Evolutionary conservation across 2,888 invertebrate species (phyloP).

Genomic region (Crocallis elinguaria): DNA sequence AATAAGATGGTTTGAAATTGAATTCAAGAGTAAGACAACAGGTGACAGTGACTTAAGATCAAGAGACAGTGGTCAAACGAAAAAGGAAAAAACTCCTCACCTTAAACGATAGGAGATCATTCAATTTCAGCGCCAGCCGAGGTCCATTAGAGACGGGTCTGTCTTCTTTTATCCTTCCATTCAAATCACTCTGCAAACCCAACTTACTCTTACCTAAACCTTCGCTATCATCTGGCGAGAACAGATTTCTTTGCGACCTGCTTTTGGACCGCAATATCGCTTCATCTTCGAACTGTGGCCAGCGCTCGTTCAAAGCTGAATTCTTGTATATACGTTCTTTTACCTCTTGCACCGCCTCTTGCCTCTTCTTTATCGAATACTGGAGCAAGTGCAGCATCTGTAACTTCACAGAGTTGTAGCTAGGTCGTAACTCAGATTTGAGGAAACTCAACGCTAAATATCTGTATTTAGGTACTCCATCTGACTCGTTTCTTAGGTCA

Average conservation of each 20-base stretch:
- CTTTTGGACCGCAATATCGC: conserved; percentile 56
- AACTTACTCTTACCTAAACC: conserved; percentile 53
- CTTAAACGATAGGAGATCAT: conserved; percentile 80
- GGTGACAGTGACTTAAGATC: too few relatives aligned
- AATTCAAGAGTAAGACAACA: too few relatives aligned
- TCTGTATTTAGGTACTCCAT: conserved; percentile 71
- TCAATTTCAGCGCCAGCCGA: conserved; percentile 70
- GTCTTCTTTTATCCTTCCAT: conserved; percentile 67
- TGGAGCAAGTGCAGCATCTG: conserved; percentile 88
- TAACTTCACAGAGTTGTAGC: conserved; percentile 90
- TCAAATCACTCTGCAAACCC: conserved; percentile 60
- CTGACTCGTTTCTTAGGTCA: conserved; percentile 69
- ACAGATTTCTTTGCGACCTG: conserved; percentile 68
- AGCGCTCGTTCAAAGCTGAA: conserved; percentile 66
- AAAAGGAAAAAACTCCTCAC: conserved; percentile 52
- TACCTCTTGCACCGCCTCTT: conserved; percentile 85
- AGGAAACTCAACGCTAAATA: conserved; percentile 80
- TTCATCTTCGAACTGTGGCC: conserved; percentile 50
- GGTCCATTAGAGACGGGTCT: conserved; percentile 70
- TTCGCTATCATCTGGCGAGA: conserved; percentile 62
- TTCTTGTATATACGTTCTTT: conserved; percentile 78
- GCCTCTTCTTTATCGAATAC: conserved; percentile 88
- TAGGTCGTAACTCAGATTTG: conserved; percentile 87
- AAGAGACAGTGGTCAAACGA: too few relatives aligned
- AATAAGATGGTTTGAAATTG: too few relatives aligned